Percentiles rank a stretch among this genome's conserved stretches.
phyloP scores from a whole-genome alignment of 2,888 invertebrate genomes.

The Epistrophella euchroma region DNA sequence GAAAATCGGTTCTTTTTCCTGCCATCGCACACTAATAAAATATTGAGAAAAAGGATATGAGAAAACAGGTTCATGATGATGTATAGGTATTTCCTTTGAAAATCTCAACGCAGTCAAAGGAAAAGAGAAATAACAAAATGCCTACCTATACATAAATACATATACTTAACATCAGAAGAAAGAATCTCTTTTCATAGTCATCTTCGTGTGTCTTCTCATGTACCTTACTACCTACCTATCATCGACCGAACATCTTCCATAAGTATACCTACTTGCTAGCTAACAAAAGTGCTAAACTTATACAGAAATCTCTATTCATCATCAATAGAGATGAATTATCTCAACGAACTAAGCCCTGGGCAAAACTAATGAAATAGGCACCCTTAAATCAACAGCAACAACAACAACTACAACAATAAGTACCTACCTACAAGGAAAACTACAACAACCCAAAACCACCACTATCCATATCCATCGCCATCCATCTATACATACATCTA shows the following conservation, averaged over 20 bases:
- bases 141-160: background rate
- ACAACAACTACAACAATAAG: conserved; percentile 31
- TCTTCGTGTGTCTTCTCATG: conserved; percentile 2
- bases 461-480: conserved; percentile 44
- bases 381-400: conserved; percentile 49
- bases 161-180: background rate
- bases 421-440: conserved; percentile 13
- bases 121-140: conserved; percentile 27
- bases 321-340: conserved; percentile 59
- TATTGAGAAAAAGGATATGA: conserved; percentile 10
- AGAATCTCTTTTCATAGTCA: conserved; percentile 21
- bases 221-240: background rate
- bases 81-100: background rate
- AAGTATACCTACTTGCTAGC: conserved; percentile 31
- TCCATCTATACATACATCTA: conserved; percentile 46
- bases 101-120: conserved; percentile 15
- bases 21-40: background rate
- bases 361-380: conserved; percentile 58
- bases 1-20: background rate
- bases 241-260: background rate
- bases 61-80: conserved; percentile 23
- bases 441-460: conserved; percentile 24
- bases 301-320: conserved; percentile 45
- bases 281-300: conserved; percentile 56
- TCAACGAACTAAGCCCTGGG: conserved; percentile 38